phyloP scores from a whole-genome alignment of 2,797 vertebrate species.

The Leptatherina wallacei region DNA sequence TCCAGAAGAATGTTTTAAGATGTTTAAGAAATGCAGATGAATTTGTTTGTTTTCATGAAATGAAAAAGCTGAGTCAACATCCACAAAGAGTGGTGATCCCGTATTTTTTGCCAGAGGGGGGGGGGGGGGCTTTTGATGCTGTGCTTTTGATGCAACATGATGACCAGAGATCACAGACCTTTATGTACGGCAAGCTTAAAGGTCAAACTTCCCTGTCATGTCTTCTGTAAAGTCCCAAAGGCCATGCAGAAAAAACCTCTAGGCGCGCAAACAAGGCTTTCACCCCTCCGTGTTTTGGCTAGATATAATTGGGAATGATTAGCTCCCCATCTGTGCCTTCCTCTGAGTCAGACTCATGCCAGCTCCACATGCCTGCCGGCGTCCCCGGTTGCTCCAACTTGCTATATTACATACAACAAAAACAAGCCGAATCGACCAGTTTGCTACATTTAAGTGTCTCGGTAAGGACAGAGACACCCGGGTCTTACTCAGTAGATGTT shows the following conservation, averaged over 20 bases:
- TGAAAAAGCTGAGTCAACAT: not conserved
- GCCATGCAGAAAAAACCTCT: not conserved
- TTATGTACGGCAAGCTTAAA: constrained; percentile 5
- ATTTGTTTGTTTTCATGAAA: not conserved
- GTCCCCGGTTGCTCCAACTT: constrained; percentile 29
- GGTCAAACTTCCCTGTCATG: constrained; percentile 13
- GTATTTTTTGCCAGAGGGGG: not conserved
- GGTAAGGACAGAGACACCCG: not conserved
- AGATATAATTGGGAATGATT: constrained; percentile 49
- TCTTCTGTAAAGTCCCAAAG: not conserved
- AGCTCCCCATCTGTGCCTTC: constrained; percentile 33
- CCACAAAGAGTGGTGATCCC: not conserved
- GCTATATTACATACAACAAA: not conserved
- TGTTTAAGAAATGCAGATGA: no score
- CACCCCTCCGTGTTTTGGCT: not conserved
- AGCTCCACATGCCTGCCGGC: constrained; percentile 22
- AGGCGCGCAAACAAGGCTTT: not conserved
- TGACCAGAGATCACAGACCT: constrained; percentile 21
- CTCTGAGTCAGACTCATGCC: constrained; percentile 26
- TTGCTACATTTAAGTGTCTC: not conserved
- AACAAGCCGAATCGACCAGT: not conserved
- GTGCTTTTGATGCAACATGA: constrained; percentile 11
- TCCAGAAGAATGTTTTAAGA: no score
- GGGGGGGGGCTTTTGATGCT: not conserved
- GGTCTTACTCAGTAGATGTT: constrained; percentile 34